Base-by-base conservation (phyloP, 2,797 vertebrate genomes). In the Acipenser transmontanus region DNA sequence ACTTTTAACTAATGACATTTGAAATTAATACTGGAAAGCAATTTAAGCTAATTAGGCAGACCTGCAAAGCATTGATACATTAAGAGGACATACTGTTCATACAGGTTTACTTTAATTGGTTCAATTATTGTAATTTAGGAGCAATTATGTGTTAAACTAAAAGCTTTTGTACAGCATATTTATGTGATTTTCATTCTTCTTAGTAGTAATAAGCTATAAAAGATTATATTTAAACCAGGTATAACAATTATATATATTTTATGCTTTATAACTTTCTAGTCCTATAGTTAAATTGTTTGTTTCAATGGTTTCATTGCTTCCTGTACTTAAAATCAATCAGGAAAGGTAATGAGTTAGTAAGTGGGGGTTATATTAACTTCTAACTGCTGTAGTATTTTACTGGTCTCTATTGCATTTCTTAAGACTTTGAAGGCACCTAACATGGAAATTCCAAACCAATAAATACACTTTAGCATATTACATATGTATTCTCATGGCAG, bases 121-220 rank as follows among this genome's bases (percentile, higher is more conserved):
- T 94, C 94, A 96, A 96, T 98, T 98, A 97, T 94, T 97, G 92
- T 94, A 95, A 97, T 96, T 98, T 94, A 88, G 88, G 92, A 85
- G 89, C 94, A 96, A 96, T 97, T 95, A 97, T 90, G 84, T 89
- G 83, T 90, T 78, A 84, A 91, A 89, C 92, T 95, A 92, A 97
- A 96, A 95, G 90, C 86, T 85, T 91, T 95, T 96, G 90, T 93
- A 87, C 91, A 87, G 90, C 91, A 89, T 85, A 87, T 88, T 91
- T 80, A 80, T 87, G 77, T 73, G 49, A 75, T 89, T 76, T 77
- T 93, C 34, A 34, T 34, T 34, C 20, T 94, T 92, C 87, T 94
- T 86, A 87, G 84, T 85, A 87, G 86, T 91, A 34, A 34, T 34
- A 34, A 34, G 87, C 89, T 87, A 77, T 91, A 90, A 90, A 88